These are phyloP conservation scores for Cataglyphis hispanica DNA, from an alignment of 1,140 invertebrate genomes.

Conservation along the genomic window DNA sequence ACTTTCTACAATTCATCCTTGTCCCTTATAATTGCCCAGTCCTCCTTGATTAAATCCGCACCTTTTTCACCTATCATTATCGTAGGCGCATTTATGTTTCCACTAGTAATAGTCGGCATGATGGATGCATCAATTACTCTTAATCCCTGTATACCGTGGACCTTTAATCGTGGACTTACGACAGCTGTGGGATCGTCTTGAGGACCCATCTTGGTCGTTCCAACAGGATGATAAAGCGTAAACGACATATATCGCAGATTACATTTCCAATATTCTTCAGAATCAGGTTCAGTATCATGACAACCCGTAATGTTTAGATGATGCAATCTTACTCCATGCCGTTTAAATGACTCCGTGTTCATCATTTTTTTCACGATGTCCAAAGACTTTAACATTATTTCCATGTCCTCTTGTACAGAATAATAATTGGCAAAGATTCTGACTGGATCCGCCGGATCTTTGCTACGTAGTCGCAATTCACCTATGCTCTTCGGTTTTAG, in stretches of 20 bases:
- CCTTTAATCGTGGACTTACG: slow-evolving; percentile 91
- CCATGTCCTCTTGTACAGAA: slow-evolving; percentile 85
- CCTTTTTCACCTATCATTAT: slow-evolving; percentile 94
- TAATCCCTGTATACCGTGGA: slow-evolving; percentile 90
- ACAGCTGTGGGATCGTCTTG: slow-evolving; percentile 87
- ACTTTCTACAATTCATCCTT: neutral
- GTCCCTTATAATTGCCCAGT: slow-evolving; percentile 36
- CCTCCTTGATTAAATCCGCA: slow-evolving; percentile 86
- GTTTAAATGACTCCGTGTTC: slow-evolving; percentile 76
- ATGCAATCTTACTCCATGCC: slow-evolving; percentile 68
- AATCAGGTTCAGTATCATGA: slow-evolving; percentile 76
- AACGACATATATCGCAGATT: slow-evolving; percentile 82
- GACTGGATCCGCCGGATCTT: slow-evolving; percentile 89
- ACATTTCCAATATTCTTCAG: slow-evolving; percentile 87
- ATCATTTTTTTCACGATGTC: slow-evolving; percentile 66
- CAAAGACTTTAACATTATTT: slow-evolving; percentile 76
- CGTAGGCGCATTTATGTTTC: slow-evolving; percentile 92
- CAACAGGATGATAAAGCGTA: slow-evolving; percentile 85
- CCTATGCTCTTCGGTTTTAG: slow-evolving; percentile 88
- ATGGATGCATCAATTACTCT: slow-evolving; percentile 93
- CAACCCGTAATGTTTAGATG: slow-evolving; percentile 66
- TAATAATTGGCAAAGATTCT: slow-evolving; percentile 92
- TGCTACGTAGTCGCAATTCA: slow-evolving; percentile 86
- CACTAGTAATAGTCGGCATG: slow-evolving; percentile 92
- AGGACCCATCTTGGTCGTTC: slow-evolving; percentile 88